Evolutionary conservation across 2,797 vertebrate species (phyloP).

Genomic region (Rhynchotus rufescens): DNA sequence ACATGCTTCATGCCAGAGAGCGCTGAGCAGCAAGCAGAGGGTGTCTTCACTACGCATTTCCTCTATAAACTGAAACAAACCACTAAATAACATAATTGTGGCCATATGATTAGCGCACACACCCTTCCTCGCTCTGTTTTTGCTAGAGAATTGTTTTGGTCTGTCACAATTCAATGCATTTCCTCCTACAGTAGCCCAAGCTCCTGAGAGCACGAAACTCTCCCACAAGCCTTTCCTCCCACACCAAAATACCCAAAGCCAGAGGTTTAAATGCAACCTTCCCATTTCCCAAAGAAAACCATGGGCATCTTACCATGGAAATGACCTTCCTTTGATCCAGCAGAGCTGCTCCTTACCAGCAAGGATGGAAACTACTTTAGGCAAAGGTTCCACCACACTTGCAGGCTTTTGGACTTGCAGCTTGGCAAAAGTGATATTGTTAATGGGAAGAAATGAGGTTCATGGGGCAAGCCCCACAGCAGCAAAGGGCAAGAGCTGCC

Average conservation of each 20-base stretch:
- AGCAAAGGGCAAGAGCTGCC: fast-evolving
- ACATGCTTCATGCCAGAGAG: fast-evolving
- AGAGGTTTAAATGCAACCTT: background rate
- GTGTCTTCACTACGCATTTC: fast-evolving
- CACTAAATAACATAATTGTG: background rate
- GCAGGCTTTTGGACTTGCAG: background rate
- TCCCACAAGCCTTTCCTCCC: background rate
- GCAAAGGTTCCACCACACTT: background rate
- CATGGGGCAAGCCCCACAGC: fast-evolving
- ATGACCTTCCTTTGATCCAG: background rate
- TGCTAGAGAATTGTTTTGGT: background rate
- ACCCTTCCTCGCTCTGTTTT: background rate
- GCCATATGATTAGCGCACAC: background rate
- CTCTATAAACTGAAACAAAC: background rate
- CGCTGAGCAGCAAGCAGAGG: background rate
- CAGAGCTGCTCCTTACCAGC: background rate
- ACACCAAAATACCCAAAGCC: background rate
- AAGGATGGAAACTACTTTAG: fast-evolving
- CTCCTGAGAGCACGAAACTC: background rate
- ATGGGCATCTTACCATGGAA: background rate
- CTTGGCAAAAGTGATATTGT: fast-evolving
- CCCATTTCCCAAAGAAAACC: background rate
- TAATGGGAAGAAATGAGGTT: background rate
- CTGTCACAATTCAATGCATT: background rate
- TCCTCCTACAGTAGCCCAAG: background rate